Percentiles rank a stretch among this genome's conserved stretches.
These are phyloP conservation scores for Corticium candelabrum DNA, from an alignment of 37 sponge, comb jelly and placozoan genomes.

Conservation along the genomic window DNA sequence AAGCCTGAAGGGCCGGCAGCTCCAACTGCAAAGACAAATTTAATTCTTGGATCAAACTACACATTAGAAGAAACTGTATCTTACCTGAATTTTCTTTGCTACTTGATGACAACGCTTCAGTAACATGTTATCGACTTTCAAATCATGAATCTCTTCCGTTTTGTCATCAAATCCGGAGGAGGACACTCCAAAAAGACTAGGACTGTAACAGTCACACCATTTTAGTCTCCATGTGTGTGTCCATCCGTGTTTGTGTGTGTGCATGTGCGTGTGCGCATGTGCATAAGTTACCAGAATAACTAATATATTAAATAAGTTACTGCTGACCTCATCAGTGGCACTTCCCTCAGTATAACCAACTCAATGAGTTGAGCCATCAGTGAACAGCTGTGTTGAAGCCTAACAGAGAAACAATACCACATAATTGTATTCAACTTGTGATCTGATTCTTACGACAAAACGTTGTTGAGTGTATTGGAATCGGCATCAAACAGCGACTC, in stretches of 20 bases:
- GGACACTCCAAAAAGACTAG: background rate
- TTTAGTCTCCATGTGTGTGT: too few species aligned
- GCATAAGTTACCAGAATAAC: too few species aligned
- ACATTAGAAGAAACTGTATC: too few species aligned
- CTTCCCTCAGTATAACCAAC: background rate
- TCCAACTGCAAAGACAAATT: too few species aligned
- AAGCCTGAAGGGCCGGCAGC: too few species aligned
- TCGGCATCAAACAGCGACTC: conserved; percentile 68
- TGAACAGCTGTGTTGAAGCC: background rate
- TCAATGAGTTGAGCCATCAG: background rate
- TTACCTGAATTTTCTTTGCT: background rate
- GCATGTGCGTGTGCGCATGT: too few species aligned
- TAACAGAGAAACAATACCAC: too few species aligned
- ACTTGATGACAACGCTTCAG: background rate
- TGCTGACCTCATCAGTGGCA: background rate
- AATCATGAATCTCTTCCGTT: background rate
- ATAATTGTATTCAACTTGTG: too few species aligned
- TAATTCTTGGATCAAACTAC: too few species aligned
- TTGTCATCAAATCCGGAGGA: background rate
- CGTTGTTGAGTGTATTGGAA: conserved; percentile 30
- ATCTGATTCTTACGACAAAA: conserved; percentile 30
- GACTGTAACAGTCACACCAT: too few species aligned
- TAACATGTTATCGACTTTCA: background rate
- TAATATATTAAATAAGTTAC: too few species aligned
- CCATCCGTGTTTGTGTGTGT: too few species aligned